Conservation (phyloP, 2,888 invertebrate species). For the Trachelus iudaicus region DNA sequence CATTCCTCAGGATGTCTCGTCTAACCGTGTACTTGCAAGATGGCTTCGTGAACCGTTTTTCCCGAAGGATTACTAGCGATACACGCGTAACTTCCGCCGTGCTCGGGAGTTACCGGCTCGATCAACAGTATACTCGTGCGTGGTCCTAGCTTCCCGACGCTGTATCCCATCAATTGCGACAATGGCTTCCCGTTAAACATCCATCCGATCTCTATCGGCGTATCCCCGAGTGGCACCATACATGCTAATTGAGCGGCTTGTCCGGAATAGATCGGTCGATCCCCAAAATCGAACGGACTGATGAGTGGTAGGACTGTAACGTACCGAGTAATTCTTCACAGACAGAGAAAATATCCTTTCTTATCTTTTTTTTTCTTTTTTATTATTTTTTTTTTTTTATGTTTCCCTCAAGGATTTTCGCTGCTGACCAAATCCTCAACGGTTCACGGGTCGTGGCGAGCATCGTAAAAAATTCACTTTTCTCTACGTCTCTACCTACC, state of each 20-base stretch:
- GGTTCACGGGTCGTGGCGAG: no score
- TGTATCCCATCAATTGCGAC: constrained; percentile 58
- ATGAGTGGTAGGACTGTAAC: constrained; percentile 84
- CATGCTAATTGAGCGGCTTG: constrained; percentile 82
- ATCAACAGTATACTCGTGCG: constrained; percentile 65
- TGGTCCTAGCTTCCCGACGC: constrained; percentile 57
- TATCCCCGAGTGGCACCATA: constrained; percentile 73
- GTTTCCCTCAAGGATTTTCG: background rate
- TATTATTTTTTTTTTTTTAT: no score
- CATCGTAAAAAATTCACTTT: no score
- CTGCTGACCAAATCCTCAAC: background rate
- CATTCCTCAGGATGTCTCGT: constrained; percentile 32
- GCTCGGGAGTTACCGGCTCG: constrained; percentile 64
- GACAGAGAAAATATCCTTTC: background rate
- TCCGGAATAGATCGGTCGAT: constrained; percentile 80
- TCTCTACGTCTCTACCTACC: no score
- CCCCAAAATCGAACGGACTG: constrained; percentile 83
- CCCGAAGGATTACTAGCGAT: constrained; percentile 71
- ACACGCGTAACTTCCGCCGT: constrained; percentile 72
- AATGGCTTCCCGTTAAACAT: constrained; percentile 67
- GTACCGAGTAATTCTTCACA: constrained; percentile 12
- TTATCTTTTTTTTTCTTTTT: background rate
- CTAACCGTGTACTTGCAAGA: constrained; percentile 73
- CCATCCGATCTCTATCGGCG: constrained; percentile 70
- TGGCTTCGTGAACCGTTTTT: constrained; percentile 67